Conservation (phyloP, 37 sponge, comb jelly and placozoan species). For the Crambe crambe region DNA sequence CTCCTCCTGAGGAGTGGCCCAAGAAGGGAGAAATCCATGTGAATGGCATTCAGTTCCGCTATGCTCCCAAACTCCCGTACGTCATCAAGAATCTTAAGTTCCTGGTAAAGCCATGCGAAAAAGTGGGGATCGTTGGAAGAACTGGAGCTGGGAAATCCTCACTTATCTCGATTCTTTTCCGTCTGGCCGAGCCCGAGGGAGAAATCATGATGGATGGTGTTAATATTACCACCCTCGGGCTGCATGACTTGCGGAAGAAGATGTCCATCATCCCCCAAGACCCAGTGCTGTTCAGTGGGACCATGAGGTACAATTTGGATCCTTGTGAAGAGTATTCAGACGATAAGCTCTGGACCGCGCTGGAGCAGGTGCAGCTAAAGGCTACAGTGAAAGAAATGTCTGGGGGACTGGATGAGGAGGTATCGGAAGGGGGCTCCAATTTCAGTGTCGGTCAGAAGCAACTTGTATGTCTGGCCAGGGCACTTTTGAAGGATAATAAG, state of each 20-base stretch:
- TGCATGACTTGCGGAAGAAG: conserved; percentile 74
- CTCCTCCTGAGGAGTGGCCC: conserved; percentile 75
- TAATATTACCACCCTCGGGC: conserved; percentile 59
- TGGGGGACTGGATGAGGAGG: conserved; percentile 50
- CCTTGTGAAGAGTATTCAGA: conserved; percentile 71
- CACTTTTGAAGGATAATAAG: conserved; percentile 77
- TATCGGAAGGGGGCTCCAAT: conserved; percentile 79
- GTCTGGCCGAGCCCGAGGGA: conserved; percentile 87
- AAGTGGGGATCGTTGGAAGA: conserved; percentile 89
- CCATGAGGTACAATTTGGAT: conserved; percentile 87
- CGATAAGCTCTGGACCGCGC: conserved; percentile 71
- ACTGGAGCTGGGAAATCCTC: conserved; percentile 98
- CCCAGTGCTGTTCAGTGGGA: conserved; percentile 88
- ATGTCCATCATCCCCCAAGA: conserved; percentile 95
- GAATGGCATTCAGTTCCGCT: conserved; percentile 37
- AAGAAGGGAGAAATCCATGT: conserved; percentile 12
- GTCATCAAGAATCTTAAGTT: conserved; percentile 53
- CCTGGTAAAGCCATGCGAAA: conserved; percentile 57
- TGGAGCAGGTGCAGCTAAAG: conserved; percentile 86
- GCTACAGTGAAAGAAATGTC: conserved; percentile 43
- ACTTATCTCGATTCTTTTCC: conserved; percentile 71
- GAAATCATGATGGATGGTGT: conserved; percentile 78
- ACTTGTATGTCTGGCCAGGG: conserved; percentile 83
- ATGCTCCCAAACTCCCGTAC: conserved; percentile 27
- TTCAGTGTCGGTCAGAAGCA: conserved; percentile 89